phyloP scores from a whole-genome alignment of 2,797 vertebrate genomes.

The Lacerta agilis region DNA sequence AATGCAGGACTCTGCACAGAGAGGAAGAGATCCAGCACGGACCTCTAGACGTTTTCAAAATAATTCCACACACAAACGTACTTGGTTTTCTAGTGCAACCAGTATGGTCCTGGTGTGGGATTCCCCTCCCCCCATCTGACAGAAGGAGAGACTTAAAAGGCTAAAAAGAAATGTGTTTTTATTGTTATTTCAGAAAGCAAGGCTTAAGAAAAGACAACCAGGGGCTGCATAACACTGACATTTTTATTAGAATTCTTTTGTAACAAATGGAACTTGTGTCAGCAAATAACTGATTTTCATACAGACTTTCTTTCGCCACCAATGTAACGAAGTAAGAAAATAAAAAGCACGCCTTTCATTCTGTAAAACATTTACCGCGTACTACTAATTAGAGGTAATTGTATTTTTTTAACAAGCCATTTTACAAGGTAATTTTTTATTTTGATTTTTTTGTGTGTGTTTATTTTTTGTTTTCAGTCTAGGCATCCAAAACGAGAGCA shows the following conservation, averaged over 20 bases:
- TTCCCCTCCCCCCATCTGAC: background rate
- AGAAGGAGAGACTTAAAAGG: slow-evolving; percentile 60
- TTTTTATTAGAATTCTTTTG: slow-evolving; percentile 99
- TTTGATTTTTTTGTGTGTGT: slow-evolving; percentile 34
- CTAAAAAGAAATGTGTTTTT: slow-evolving; percentile 10
- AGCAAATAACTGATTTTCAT: slow-evolving; percentile 99
- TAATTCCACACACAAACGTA: no score
- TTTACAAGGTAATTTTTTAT: slow-evolving; percentile 87
- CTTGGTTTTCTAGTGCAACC: background rate
- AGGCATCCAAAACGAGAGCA: slow-evolving; percentile 99
- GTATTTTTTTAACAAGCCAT: slow-evolving; percentile 98
- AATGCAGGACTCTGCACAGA: no score
- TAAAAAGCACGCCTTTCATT: slow-evolving; percentile 99
- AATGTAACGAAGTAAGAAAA: slow-evolving; percentile 99
- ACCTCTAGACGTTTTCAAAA: no score
- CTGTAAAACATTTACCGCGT: slow-evolving; percentile 98
- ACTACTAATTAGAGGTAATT: slow-evolving; percentile 99
- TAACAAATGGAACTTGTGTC: slow-evolving; percentile 99
- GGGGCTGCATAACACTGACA: slow-evolving; percentile 98
- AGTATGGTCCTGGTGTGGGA: no score
- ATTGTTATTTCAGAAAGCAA: slow-evolving; percentile 54
- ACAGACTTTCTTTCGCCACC: slow-evolving; percentile 98
- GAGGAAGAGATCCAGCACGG: no score
- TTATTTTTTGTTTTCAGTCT: slow-evolving; percentile 87
- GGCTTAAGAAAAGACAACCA: slow-evolving; percentile 79